phyloP scores from a whole-genome alignment of 2,113 vertebrate species.

The Camelus dromedarius region DNA sequence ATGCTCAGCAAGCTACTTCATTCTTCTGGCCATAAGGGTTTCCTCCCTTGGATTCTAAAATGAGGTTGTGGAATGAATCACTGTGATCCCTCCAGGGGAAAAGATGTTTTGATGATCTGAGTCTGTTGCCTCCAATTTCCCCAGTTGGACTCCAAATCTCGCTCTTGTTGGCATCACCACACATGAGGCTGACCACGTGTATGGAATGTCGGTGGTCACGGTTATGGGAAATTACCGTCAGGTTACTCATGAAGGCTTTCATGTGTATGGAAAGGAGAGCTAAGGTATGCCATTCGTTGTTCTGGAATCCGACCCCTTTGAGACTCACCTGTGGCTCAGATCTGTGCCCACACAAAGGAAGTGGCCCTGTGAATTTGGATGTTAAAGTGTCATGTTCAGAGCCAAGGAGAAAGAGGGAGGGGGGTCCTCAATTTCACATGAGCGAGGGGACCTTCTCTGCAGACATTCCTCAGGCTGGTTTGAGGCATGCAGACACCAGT shows the following conservation, averaged over 20 bases:
- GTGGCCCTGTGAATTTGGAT: not conserved
- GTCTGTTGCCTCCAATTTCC: too few relatives aligned
- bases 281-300: not conserved
- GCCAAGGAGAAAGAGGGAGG: not conserved
- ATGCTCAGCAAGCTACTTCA: not conserved
- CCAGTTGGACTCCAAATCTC: not conserved
- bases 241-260: not conserved
- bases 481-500: not conserved
- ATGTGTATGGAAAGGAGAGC: not conserved
- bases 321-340: not conserved
- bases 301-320: not conserved
- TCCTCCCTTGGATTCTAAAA: not conserved
- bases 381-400: not conserved
- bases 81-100: not conserved
- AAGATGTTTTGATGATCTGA: not conserved
- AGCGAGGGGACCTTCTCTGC: not conserved
- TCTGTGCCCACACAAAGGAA: not conserved
- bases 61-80: not conserved
- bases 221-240: not conserved
- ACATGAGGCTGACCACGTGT: not conserved
- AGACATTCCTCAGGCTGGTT: not conserved
- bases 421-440: not conserved
- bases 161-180: not conserved
- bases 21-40: not conserved
- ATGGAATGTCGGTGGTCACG: not conserved